These are phyloP conservation scores for Anastrepha obliqua DNA, from an alignment of 1,140 invertebrate species.

Conservation along the genomic window DNA sequence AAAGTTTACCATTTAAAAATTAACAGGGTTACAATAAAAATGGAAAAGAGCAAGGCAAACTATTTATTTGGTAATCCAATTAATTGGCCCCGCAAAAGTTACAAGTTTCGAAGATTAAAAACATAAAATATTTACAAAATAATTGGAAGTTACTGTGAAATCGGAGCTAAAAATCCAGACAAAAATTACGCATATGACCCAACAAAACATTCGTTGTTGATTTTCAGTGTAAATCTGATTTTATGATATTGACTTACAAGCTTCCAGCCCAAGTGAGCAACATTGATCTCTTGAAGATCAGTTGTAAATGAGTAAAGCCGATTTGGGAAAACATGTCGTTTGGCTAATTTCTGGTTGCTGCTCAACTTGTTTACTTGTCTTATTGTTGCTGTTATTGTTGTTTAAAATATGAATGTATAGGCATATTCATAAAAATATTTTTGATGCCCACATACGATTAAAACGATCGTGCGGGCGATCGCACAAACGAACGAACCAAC, in stretches of 20 bases:
- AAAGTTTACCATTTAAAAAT: too few species aligned
- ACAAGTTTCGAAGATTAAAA: neutral
- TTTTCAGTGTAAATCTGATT: conserved; percentile 35
- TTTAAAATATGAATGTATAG: conserved; percentile 1
- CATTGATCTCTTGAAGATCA: neutral
- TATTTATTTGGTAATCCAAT: neutral
- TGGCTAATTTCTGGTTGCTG: conserved; percentile 5
- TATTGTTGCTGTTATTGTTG: neutral
- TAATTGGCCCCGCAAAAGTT: conserved; percentile 30
- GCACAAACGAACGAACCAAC: neutral
- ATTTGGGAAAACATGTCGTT: conserved; percentile 8
- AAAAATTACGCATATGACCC: neutral
- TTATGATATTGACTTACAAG: conserved; percentile 43
- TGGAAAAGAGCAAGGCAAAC: too few species aligned
- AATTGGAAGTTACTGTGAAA: neutral
- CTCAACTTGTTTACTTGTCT: neutral
- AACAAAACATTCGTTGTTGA: conserved; percentile 31
- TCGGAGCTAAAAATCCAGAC: neutral
- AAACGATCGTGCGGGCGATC: neutral
- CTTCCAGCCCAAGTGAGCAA: neutral
- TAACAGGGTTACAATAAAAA: too few species aligned
- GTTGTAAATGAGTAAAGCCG: conserved; percentile 20
- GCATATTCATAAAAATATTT: neutral
- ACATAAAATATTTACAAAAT: neutral
- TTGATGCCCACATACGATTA: conserved; percentile 46